Evolutionary conservation across 2,113 vertebrate species (phyloP), one percentile per base, ranked within the genome.

Genomic region (Tachycineta bicolor): DNA sequence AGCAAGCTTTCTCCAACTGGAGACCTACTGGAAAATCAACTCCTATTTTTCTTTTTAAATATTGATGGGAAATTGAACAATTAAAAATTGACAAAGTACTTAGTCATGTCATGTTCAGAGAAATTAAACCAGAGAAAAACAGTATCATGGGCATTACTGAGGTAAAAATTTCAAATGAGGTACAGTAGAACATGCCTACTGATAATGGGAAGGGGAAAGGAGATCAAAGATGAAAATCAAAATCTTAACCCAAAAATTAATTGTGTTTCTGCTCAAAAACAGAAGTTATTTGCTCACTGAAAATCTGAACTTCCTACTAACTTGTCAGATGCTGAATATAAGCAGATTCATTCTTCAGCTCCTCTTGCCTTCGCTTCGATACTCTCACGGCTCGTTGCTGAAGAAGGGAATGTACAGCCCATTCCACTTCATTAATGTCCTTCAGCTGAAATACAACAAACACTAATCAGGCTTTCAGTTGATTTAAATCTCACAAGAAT

Each of bases 381-480:
- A 98, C 77, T 12, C 24, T 95, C 94, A 96, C 77, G 10, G 98
- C 98, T 90, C 92, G 98, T 62, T 98, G 98, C 64, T 98, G 98
- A 92, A 98, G 97, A 46, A 99, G 96, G 39, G 83, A 41, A 56
- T 98, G 98, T 83, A 98, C 92, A 71, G 99, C 98, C 96, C 98
- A 71, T 49, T 99, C 99, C 59, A 99, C 75, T 6, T 98, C 97
- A 93, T 99, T 98, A 60, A 99, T 98, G 84, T 58, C 95, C 77
- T 97, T 70, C 92, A 99, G 95, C 99, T 99, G 97, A 81, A 98
- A 97, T 12, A 96, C 2, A 97, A 26, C 20, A 59, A 93, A 74
- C 59, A 87, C 24, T 25, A 19, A 95, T 64, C 90, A 81, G 60
- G 6, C 47, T 92, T 83, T 56, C 37, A 56, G 37, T 26, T 8